A percentile compares a stretch with the other conserved stretches of the same genome.
Evolutionary conservation across 2,113 vertebrate species (phyloP).

Genomic region (Mesocricetus auratus): DNA sequence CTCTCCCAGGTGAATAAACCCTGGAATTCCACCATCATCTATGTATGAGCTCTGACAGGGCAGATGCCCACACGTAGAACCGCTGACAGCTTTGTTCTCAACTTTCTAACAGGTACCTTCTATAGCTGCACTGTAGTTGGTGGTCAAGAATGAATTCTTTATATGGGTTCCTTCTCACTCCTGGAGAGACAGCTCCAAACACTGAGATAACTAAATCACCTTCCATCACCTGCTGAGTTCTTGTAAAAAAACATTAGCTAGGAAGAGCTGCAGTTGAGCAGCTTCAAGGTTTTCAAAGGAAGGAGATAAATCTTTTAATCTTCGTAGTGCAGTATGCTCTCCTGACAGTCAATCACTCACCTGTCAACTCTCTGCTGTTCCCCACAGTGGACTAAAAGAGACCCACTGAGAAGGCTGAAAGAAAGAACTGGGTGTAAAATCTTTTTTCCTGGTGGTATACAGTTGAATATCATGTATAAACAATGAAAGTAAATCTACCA

Average conservation of each 20-base stretch:
- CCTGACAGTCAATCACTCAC: neutral
- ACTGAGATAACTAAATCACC: neutral
- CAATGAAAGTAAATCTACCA: neutral
- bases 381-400: neutral
- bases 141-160: neutral
- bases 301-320: neutral
- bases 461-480: neutral
- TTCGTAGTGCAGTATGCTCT: neutral
- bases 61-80: neutral
- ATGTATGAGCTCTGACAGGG: neutral
- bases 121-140: neutral
- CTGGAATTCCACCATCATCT: neutral
- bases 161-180: neutral
- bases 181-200: neutral
- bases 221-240: neutral
- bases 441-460: neutral
- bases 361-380: neutral
- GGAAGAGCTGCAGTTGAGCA: constrained; percentile 11
- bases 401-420: neutral
- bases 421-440: neutral
- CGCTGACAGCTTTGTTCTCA: neutral
- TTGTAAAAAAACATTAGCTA: neutral
- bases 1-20: neutral
- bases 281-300: neutral
- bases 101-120: neutral